Conservation (phyloP, 2,797 vertebrate species). For the Trachurus trachurus region DNA sequence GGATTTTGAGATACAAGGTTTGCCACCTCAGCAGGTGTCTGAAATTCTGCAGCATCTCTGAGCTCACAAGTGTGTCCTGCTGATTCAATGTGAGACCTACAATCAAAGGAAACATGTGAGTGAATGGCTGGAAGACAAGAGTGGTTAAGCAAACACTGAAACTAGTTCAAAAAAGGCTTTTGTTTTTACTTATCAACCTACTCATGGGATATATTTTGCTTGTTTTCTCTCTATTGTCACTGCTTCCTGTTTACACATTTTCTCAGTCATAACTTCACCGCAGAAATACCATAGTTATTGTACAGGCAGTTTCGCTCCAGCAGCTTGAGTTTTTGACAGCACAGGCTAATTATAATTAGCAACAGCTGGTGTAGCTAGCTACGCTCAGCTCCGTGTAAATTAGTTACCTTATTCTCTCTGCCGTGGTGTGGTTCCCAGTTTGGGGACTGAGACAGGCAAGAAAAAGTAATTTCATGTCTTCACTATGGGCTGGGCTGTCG, state of each 20-base stretch:
- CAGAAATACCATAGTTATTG: neutral
- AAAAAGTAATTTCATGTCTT: slow-evolving; percentile 91
- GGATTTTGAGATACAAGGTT: slow-evolving; percentile 77
- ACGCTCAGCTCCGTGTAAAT: slow-evolving; percentile 37
- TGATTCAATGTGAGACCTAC: slow-evolving; percentile 90
- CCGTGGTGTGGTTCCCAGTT: slow-evolving; percentile 94
- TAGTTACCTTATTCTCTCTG: slow-evolving; percentile 92
- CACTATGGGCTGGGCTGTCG: slow-evolving; percentile 11
- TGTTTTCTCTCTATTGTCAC: neutral
- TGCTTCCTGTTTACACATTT: neutral
- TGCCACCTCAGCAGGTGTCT: slow-evolving; percentile 83
- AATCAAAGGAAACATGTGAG: slow-evolving; percentile 45
- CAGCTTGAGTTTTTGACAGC: neutral
- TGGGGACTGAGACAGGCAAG: slow-evolving; percentile 89
- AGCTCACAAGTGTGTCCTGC: slow-evolving; percentile 92
- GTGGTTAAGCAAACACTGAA: neutral
- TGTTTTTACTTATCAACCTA: neutral
- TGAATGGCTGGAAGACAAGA: neutral
- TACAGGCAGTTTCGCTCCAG: neutral
- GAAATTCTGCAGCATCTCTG: slow-evolving; percentile 86
- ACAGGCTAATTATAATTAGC: neutral
- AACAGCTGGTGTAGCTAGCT: slow-evolving; percentile 2
- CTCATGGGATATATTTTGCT: no score
- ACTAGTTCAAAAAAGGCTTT: neutral
- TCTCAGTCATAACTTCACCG: neutral